These are phyloP conservation scores for Acrocera orbiculus DNA, from an alignment of 2,888 invertebrate species.

Conservation along the genomic window DNA sequence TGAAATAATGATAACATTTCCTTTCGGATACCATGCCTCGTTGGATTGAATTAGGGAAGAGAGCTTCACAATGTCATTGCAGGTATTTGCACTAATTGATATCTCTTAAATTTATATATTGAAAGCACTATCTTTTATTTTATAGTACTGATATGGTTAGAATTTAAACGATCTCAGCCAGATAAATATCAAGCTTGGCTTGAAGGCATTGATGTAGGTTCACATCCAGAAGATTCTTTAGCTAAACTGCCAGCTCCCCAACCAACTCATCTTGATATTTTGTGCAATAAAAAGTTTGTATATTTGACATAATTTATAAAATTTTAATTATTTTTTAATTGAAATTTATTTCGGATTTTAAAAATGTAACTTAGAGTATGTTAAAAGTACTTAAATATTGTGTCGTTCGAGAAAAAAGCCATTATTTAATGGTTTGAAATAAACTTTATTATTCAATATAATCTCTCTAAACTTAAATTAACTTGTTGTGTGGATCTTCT, in stretches of 20 bases:
- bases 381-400: too few relatives aligned
- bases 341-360: too few relatives aligned
- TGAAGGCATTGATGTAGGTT: conserved; percentile 72
- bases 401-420: too few relatives aligned
- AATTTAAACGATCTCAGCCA: conserved; percentile 83
- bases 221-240: conserved; percentile 78
- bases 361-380: too few relatives aligned
- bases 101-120: not conserved
- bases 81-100: too few relatives aligned
- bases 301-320: not conserved
- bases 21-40: conserved; percentile 91
- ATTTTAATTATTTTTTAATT: not conserved
- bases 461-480: too few relatives aligned
- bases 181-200: conserved; percentile 82
- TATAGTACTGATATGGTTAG: conserved; percentile 82
- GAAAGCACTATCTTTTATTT: conserved; percentile 10
- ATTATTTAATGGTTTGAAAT: too few relatives aligned
- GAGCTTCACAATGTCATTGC: conserved; percentile 73
- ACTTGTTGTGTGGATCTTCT: too few relatives aligned
- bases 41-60: conserved; percentile 97
- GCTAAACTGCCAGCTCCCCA: conserved; percentile 58
- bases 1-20: conserved; percentile 99
- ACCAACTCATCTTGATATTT: conserved; percentile 60
- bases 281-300: conserved; percentile 60
- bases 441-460: too few relatives aligned